Evolutionary conservation across 2,797 vertebrate species (phyloP).

Genomic region (Microctenopoma stevenorrisi): DNA sequence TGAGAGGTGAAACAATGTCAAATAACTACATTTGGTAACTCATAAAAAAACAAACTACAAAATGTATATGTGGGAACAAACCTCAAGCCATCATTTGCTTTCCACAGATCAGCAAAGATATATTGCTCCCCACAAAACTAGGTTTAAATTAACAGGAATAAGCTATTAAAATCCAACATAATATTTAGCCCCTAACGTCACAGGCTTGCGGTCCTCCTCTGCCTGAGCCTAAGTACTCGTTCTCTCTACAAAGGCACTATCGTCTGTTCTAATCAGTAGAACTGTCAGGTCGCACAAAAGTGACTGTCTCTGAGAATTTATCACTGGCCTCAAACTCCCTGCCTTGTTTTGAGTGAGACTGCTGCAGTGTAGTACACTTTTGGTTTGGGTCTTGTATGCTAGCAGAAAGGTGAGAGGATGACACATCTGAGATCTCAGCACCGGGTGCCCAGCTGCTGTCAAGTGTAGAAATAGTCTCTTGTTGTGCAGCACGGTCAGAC

Average conservation of each 20-base stretch:
- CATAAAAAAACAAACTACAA: background rate
- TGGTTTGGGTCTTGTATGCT: conserved; percentile 20
- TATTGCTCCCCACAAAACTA: background rate
- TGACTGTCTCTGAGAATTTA: conserved; percentile 33
- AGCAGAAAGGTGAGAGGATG: conserved; percentile 13
- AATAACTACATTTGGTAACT: background rate
- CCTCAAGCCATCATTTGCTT: conserved; percentile 1
- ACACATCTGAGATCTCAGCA: conserved; percentile 19
- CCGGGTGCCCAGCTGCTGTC: conserved; percentile 7
- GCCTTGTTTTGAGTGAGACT: conserved; percentile 21
- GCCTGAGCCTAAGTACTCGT: conserved; percentile 20
- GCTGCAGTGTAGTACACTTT: conserved; percentile 11
- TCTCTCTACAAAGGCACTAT: conserved; percentile 41
- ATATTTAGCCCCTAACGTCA: background rate
- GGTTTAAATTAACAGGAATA: conserved; percentile 12
- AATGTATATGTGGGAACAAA: background rate
- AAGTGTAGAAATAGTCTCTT: conserved; percentile 17
- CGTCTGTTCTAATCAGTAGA: conserved; percentile 64
- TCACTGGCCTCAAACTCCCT: conserved; percentile 4
- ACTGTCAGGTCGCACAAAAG: conserved; percentile 74
- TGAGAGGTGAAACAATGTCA: conserved; percentile 1
- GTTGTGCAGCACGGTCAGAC: conserved; percentile 15
- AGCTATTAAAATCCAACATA: conserved; percentile 3
- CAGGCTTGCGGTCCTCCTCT: background rate
- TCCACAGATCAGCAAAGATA: conserved; percentile 14